Conservation (phyloP, 2,797 vertebrate genomes). For the Tadarida brasiliensis region DNA sequence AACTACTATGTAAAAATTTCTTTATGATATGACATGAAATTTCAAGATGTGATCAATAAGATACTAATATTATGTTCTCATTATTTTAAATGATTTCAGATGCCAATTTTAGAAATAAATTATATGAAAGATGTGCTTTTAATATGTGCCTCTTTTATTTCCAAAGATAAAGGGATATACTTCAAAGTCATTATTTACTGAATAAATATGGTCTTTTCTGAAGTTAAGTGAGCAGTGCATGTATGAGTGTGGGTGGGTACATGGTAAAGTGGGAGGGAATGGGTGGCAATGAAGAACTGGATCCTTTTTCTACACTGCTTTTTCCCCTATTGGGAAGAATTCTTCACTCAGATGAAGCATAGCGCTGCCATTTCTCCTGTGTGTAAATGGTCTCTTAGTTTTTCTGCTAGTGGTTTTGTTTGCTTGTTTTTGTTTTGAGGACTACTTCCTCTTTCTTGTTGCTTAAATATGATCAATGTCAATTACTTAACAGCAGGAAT, state of each 20-base stretch:
- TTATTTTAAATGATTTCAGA: neutral
- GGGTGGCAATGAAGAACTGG: neutral
- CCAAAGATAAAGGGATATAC: neutral
- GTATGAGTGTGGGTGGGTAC: accelerated
- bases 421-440: neutral
- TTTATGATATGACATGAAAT: neutral
- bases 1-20: neutral
- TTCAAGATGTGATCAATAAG: constrained; percentile 14
- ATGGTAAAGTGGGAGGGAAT: neutral
- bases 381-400: neutral
- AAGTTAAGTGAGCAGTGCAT: neutral
- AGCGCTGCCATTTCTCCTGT: neutral
- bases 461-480: neutral
- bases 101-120: constrained; percentile 40
- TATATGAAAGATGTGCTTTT: neutral
- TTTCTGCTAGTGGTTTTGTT: neutral
- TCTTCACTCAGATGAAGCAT: neutral
- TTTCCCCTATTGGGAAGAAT: neutral
- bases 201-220: neutral
- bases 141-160: constrained; percentile 12
- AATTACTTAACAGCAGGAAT: neutral
- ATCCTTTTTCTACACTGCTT: neutral
- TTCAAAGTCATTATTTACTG: neutral
- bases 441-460: neutral
- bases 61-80: neutral